phyloP scores from a whole-genome alignment of 2,113 vertebrate genomes.

The Bucco capensis region DNA sequence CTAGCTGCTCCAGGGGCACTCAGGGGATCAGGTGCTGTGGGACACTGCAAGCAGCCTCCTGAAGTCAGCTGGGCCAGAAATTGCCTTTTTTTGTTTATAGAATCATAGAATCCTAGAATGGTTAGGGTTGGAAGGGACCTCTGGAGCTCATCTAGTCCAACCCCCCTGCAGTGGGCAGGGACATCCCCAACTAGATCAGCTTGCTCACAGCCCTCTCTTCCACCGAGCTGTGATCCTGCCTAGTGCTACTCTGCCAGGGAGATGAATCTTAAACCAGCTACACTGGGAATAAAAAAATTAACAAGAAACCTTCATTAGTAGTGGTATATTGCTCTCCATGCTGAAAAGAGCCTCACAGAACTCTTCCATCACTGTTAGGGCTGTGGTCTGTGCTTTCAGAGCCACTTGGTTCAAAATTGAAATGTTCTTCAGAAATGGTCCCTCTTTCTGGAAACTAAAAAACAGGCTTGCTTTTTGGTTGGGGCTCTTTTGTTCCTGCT shows the following conservation, averaged over 20 bases:
- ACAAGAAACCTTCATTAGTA: fast-evolving
- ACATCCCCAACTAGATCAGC: too few species aligned
- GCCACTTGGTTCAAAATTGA: background rate
- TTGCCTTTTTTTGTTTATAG: background rate
- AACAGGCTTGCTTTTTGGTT: background rate
- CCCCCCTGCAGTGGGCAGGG: too few species aligned
- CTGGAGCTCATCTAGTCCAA: too few species aligned
- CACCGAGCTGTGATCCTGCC: background rate
- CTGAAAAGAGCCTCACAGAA: background rate
- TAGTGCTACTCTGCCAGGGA: background rate
- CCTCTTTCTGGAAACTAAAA: background rate
- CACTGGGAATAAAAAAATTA: background rate
- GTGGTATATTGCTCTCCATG: fast-evolving
- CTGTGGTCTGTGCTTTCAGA: background rate
- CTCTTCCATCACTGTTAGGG: fast-evolving
- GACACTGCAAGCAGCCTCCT: too few species aligned
- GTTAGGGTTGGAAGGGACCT: too few species aligned
- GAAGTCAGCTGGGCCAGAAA: background rate
- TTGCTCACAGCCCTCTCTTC: background rate
- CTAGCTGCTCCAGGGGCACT: fast-evolving
- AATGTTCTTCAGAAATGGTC: background rate
- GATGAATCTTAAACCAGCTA: background rate
- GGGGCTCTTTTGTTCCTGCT: background rate
- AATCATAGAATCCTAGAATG: too few species aligned
- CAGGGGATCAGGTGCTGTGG: fast-evolving